These are phyloP conservation scores for Empidonax traillii DNA, from an alignment of 2,113 vertebrate genomes.

Conservation along the genomic window DNA sequence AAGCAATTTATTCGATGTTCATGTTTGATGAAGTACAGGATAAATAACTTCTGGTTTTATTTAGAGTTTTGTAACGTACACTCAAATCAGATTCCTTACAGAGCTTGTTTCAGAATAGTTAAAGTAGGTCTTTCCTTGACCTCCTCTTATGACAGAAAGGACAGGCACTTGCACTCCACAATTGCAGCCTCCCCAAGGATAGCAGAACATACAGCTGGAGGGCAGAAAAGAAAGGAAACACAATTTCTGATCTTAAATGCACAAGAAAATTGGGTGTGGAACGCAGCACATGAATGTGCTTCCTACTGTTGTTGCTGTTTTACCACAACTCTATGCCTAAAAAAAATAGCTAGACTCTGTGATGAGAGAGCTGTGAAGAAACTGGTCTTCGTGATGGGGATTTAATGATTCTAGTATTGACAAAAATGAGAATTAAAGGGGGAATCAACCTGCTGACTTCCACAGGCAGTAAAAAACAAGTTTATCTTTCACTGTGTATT, in stretches of 20 bases:
- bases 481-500: slow-evolving; percentile 34
- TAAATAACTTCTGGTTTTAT: neutral
- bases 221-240: neutral
- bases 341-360: neutral
- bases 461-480: slow-evolving; percentile 9
- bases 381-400: neutral
- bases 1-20: neutral
- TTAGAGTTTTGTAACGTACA: neutral
- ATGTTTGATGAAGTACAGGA: neutral
- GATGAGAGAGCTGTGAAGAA: neutral
- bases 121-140: neutral
- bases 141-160: neutral
- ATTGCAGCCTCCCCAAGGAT: neutral
- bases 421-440: slow-evolving; percentile 35
- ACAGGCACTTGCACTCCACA: neutral
- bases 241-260: neutral
- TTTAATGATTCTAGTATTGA: slow-evolving; percentile 36
- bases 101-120: neutral
- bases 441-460: neutral
- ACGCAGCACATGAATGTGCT: fast-evolving
- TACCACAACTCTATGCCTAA: neutral
- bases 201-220: neutral
- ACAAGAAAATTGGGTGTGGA: neutral
- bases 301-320: neutral
- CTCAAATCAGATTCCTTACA: neutral